Evolutionary conservation across 2,797 vertebrate genomes (phyloP), one percentile per base, ranked within the genome.

Genomic region (Onychomys leucogaster): DNA sequence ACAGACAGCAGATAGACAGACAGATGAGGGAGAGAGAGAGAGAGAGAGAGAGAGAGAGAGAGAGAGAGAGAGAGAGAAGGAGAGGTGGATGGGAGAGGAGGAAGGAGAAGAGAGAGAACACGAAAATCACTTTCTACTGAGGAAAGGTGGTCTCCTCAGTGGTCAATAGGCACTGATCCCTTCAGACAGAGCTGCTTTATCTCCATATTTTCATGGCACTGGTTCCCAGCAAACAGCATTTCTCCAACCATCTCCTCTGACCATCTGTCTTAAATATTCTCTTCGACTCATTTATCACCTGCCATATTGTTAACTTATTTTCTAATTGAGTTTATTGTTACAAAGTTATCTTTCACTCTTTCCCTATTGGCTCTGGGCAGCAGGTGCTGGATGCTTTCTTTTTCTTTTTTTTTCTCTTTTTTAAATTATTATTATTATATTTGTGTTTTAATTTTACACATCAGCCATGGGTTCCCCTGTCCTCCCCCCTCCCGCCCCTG

Each of bases 201-300:
- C 17, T 81, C n/a, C 17, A 0, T 0, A 0, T 1, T 69, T 25
- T 63, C 81, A 41, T 1, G 1, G 2, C 8, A 23, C 41, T 12
- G 55, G 55, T 46, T 95, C 59, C 16, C 41, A n/a, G 14, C 57
- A 41, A 12, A 43, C 0, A 25, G 21, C 57, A 2, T 59, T 12
- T 34, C 93, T 61, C 65, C 37, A 49, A 19, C 61, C 13, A 17
- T 32, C 29, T 21, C 19, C 4, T 89, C 83, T 23, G 52, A 23
- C 19, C 21, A 4, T 46, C 9, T 16, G 1, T 41, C 49, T 32
- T 29, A 81, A 52, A 4, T 17, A 14, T 27, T 32, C 77, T 43
- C 37, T 37, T 52, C 27, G n/a, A 19, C 7, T 52, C 82, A 3
- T n/a, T 8, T 21, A 63, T 32, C 1, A 23, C 29, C 32, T 29